Evolutionary conservation across 2,888 invertebrate species (phyloP).

Genomic region (Sinotaia quadrata): DNA sequence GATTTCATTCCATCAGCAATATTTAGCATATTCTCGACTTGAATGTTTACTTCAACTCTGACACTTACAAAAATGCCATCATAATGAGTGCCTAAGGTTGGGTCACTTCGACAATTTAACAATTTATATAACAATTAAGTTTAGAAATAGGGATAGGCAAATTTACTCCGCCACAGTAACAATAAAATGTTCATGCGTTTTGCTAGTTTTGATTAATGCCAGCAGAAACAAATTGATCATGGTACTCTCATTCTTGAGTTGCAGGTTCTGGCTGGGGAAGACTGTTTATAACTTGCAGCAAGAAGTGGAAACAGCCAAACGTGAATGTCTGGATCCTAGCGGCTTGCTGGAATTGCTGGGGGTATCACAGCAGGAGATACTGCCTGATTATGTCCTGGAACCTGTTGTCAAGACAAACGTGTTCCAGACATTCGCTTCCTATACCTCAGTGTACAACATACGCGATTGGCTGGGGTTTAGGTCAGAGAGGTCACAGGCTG

Average conservation of each 20-base stretch:
- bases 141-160: no score
- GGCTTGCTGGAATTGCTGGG: background rate
- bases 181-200: no score
- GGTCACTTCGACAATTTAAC: background rate
- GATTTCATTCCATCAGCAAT: no score
- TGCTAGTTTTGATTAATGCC: no score
- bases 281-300: background rate
- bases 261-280: background rate
- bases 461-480: conserved; percentile 5
- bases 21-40: no score
- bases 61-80: no score
- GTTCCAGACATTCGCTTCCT: background rate
- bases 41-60: no score
- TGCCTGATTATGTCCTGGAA: background rate
- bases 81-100: background rate
- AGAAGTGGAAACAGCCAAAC: background rate
- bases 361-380: background rate
- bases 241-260: background rate
- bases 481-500: no score
- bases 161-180: no score
- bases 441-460: background rate
- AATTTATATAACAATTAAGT: no score
- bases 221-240: no score
- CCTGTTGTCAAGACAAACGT: background rate
- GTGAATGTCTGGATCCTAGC: background rate